Evolutionary conservation across 2,888 invertebrate species (phyloP).

Genomic region (Stenodera caucasica): DNA sequence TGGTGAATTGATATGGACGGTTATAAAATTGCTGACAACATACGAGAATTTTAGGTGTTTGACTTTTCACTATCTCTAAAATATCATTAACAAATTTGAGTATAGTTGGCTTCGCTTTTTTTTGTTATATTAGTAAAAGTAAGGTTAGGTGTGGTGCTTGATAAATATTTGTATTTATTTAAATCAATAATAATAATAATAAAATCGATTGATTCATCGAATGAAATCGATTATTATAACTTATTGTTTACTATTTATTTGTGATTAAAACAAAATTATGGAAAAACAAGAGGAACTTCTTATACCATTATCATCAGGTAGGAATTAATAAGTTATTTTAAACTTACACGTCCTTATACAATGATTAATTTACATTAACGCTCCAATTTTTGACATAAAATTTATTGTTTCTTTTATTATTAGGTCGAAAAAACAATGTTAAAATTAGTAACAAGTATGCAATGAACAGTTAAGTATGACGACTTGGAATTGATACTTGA

Average conservation of each 20-base stretch:
- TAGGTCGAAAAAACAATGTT: background rate
- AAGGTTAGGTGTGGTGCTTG: constrained; percentile 3
- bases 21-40: background rate
- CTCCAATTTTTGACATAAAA: background rate
- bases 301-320: background rate
- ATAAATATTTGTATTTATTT: background rate
- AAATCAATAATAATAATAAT: background rate
- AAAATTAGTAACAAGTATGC: background rate
- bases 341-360: background rate
- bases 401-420: background rate
- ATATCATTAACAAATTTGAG: background rate
- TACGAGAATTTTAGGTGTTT: constrained; percentile 5
- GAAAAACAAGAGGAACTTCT: constrained; percentile 3
- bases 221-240: background rate
- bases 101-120: background rate
- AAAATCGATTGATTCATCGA: background rate
- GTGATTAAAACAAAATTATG: background rate
- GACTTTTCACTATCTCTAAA: background rate
- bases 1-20: background rate
- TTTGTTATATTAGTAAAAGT: background rate
- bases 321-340: background rate
- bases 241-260: background rate
- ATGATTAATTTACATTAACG: background rate
- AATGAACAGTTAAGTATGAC: background rate
- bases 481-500: background rate